Evolutionary conservation across 1,140 invertebrate genomes (phyloP), one percentile per base, ranked within the genome.

Genomic region (Zaprionus vittiger): DNA sequence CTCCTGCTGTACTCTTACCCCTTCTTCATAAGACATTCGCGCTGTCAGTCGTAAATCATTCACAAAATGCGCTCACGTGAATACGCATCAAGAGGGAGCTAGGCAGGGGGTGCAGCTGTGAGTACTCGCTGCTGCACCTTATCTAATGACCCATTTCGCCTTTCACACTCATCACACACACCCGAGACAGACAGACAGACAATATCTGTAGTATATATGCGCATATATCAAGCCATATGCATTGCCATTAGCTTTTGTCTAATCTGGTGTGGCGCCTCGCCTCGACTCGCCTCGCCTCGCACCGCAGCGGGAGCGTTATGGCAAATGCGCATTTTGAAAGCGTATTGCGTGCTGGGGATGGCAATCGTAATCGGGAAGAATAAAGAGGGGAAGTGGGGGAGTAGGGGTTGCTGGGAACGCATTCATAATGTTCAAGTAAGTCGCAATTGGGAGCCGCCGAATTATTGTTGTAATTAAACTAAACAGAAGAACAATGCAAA

Each of bases 1-100:
- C 12, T 22, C 20, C 20, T 22, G 20, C 20, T 22, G 1, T 20
- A 1, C 41, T 17, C 41, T n/a, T 60, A 22, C 38, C 14, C 20
- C 38, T 11, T 24, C 56, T 44, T 74, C 81, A 77, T 63, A 70
- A 79, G 75, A 85, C 75, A 84, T 80, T 62, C 69, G 41, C 69
- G 37, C 47, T 81, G 76, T 79, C 72, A 70, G 65, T 72, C 79
- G 83, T 86, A 86, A 86, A 86, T 86, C 83, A 86, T 86, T 86
- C 59, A 82, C 54, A 85, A 85, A 77, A 79, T 56, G 74, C 75
- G 49, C 67, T 81, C 82, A 85, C 82, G 82, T 85, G 82, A 79
- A 73, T 64, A 71, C 54, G 67, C 55, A 60, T 22, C n/a, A 20
- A 34, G 62, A 34, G 31, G 31, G 3, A 11, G 31, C 2, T 11